Evolutionary conservation across 2,888 invertebrate species (phyloP).

Genomic region (Watsonalla binaria): DNA sequence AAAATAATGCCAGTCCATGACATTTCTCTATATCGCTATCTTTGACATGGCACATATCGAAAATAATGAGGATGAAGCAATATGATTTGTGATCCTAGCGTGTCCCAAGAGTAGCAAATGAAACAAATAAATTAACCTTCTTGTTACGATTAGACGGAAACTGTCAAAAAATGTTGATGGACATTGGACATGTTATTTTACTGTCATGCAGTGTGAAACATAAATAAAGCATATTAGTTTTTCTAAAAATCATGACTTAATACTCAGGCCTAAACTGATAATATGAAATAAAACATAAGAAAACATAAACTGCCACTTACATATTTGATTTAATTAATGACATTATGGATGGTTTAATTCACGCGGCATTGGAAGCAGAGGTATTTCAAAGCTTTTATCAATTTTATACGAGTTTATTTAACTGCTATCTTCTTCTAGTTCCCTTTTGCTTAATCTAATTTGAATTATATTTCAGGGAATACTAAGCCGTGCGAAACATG

Average conservation of each 20-base stretch:
- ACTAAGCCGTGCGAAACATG: slow-evolving; percentile 74
- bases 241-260: slow-evolving; percentile 77
- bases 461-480: slow-evolving; percentile 58
- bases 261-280: slow-evolving; percentile 65
- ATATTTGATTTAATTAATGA: slow-evolving; percentile 72
- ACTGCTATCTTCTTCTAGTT: slow-evolving; percentile 16
- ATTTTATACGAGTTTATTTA: slow-evolving; percentile 33
- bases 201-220: slow-evolving; percentile 77
- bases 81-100: no score
- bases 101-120: no score
- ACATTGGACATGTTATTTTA: slow-evolving; percentile 76
- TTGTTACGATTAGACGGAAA: slow-evolving; percentile 26
- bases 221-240: slow-evolving; percentile 76
- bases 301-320: slow-evolving; percentile 59
- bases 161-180: slow-evolving; percentile 73
- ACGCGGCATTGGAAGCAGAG: slow-evolving; percentile 79
- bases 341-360: slow-evolving; percentile 79
- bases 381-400: slow-evolving; percentile 57
- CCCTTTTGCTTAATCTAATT: slow-evolving; percentile 12
- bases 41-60: no score
- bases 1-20: no score
- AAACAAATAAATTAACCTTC: no score
- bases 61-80: no score
- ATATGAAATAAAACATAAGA: slow-evolving; percentile 66
- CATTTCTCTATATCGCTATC: no score